phyloP scores from a whole-genome alignment of 2,797 vertebrate genomes.

The Morelia viridis region DNA sequence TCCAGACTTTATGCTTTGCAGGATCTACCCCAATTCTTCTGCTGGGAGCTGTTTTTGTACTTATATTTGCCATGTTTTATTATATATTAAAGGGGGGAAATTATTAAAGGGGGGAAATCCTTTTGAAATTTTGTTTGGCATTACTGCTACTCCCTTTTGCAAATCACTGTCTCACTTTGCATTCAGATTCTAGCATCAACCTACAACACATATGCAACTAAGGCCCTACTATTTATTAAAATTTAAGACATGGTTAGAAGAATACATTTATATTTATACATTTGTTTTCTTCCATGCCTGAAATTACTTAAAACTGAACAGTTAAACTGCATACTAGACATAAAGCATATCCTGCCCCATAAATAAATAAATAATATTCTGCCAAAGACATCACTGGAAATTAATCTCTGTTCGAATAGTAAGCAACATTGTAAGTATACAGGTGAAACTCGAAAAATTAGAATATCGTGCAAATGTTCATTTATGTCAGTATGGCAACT shows the following conservation, averaged over 20 bases:
- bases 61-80: not conserved
- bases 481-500: too few species aligned
- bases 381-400: not conserved
- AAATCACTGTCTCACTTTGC: not conserved
- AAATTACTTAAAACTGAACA: not conserved
- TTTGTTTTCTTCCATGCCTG: not conserved
- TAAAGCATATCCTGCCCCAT: not conserved
- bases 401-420: not conserved
- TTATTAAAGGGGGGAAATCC: not conserved
- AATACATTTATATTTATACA: not conserved
- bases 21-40: not conserved
- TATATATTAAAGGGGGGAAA: not conserved
- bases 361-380: not conserved
- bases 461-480: too few species aligned
- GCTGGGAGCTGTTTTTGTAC: not conserved
- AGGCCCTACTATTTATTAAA: not conserved
- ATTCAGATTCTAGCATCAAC: not conserved
- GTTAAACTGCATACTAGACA: not conserved
- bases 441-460: too few species aligned
- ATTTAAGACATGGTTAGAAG: not conserved
- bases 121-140: not conserved
- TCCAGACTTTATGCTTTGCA: not conserved
- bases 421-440: not conserved
- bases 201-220: not conserved
- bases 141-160: not conserved